Base-by-base conservation (phyloP, 2,113 vertebrate species). In the Vicugna pacos region DNA sequence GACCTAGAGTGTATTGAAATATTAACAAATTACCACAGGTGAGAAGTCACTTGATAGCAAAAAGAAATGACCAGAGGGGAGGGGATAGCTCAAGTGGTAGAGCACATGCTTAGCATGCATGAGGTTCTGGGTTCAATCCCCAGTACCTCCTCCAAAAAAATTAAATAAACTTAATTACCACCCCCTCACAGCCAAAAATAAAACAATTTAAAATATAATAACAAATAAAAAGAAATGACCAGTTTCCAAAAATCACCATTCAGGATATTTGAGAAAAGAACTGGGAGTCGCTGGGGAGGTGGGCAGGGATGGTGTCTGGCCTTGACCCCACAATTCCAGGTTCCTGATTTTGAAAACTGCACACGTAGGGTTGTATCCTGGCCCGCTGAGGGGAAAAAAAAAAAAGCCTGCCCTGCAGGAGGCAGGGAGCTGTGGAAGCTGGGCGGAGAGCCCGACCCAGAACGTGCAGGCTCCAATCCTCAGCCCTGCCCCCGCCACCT, bases 31-130 rank as follows among this genome's bases (percentile, higher is more conserved):
- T 85, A 20, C n/a, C 46, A 6, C 6, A 32, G 12, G 2, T 35
- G 24, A 96, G 48, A 92, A 86, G 72, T 70, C 50, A 56, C 35
- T 58, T 94, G 22, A 46, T 15, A 94, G 28, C 69, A 70, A 75
- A 88, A 77, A 48, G 20, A 65, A 76, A 12, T 42, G 48, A 54
- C 60, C 46, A n/a, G 24, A 4, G 38, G 38, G 38, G 38, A 42
- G 38, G 38, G 38, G 38, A 42, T 42, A 42, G 38, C 38, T 42
- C 38, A 42, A 42, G 4, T 42, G 38, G 38, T 42, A 42, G 38
- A 42, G 38, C 38, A 42, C 38, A 4, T 42, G 38, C 38, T 42
- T 42, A 42, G 4, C 38, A 42, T 42, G 38, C 38, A 42, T 42
- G 38, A 42, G 38, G 5, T 42, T 42, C 38, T 42, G 1, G 38